Base-by-base conservation (phyloP, 2,113 vertebrate genomes). In the Psophia crepitans region DNA sequence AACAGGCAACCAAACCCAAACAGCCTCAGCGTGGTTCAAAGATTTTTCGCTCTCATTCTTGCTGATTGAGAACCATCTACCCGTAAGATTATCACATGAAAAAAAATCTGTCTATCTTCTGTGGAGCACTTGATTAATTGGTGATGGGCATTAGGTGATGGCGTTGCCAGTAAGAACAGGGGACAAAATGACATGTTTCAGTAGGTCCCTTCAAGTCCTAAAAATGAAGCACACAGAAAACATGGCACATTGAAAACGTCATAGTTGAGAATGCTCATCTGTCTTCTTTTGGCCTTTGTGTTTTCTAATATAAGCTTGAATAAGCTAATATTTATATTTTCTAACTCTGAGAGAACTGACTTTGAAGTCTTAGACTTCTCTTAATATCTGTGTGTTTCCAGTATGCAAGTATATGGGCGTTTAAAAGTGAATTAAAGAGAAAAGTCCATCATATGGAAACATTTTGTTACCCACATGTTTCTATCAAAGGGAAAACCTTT, bases 201-300 rank as follows among this genome's bases (percentile, higher is more conserved):
- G 15, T 49, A 46, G 39, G 5, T 71, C 18, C 3, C 60, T 84
- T 86, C n/a, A 44, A 35, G 37, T 76, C 28, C n/a, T 75, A 44
- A 89, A 89, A 66, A 30, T 19, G 8, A 56, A 89, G 6, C 23
- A 49, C 15, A 27, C 8, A 33, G 19, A 66, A 87, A 75, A 79
- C 0, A 0, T 30, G 33, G 11, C 23, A 54, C 18, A 39, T 8
- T 33, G 18, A 51, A 87, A 82, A 35, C 8, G 3, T 33, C 2
- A 0, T 56, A 35, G 14, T 28, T 64, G 14, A 75, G 35, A 89
- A 30, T 43, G 9, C 11, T 82, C 3, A 27, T 83, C 54, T 66
- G 27, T 39, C 23, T 87, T 86, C 21, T 30, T 77, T 87, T 75
- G 39, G 26, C 18, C 28, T 56, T 73, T 43, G 2, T 51, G 14